A percentile compares a stretch with the other conserved stretches of the same genome.
Conservation (phyloP, 2,888 invertebrate species). For the Eumerus sabulonum region DNA sequence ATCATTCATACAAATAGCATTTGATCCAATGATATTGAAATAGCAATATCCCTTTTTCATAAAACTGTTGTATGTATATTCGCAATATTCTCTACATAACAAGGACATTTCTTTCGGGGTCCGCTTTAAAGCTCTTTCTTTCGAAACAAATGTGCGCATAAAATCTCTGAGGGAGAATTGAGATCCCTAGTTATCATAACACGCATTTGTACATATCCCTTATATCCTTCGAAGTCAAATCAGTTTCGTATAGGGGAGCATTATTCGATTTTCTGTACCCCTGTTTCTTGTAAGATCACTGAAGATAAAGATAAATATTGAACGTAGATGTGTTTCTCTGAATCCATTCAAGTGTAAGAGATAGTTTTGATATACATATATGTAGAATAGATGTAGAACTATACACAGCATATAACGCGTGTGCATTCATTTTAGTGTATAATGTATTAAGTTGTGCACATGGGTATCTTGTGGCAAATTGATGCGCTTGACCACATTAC, state of each 20-base stretch:
- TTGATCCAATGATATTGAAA: too few relatives aligned
- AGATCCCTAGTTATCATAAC: slow-evolving; percentile 44
- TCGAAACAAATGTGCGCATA: slow-evolving; percentile 14
- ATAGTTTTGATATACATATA: slow-evolving; percentile 50
- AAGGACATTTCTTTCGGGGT: too few relatives aligned
- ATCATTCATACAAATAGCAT: too few relatives aligned
- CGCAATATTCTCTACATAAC: too few relatives aligned
- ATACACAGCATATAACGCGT: slow-evolving; percentile 39
- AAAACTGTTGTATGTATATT: too few relatives aligned
- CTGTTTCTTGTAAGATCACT: neutral
- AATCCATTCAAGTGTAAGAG: slow-evolving; percentile 50
- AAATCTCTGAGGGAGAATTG: slow-evolving; percentile 25
- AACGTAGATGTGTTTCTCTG: too few relatives aligned
- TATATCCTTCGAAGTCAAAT: slow-evolving; percentile 54
- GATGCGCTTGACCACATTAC: too few relatives aligned
- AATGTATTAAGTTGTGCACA: too few relatives aligned
- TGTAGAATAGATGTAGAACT: slow-evolving; percentile 32
- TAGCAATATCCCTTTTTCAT: too few relatives aligned
- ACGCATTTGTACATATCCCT: slow-evolving; percentile 53
- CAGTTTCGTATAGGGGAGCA: slow-evolving; percentile 51
- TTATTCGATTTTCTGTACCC: slow-evolving; percentile 14
- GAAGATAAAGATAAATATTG: too few relatives aligned
- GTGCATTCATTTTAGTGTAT: slow-evolving; percentile 16
- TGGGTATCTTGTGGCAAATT: too few relatives aligned
- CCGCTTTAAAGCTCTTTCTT: too few relatives aligned